Evolutionary conservation across 2,113 vertebrate genomes (phyloP).

Genomic region (Pterocles burchelli): DNA sequence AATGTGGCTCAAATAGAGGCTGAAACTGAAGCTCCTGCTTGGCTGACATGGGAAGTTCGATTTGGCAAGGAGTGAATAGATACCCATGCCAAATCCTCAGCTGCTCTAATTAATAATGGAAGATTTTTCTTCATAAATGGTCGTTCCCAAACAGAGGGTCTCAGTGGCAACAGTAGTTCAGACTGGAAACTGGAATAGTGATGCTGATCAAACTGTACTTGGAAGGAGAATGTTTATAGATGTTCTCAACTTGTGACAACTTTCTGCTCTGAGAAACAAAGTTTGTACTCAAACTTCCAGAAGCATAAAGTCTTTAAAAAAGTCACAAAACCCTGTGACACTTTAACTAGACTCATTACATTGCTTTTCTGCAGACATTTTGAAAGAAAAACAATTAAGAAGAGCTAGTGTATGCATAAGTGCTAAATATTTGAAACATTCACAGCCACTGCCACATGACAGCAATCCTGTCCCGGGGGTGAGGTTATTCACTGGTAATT

Average conservation of each 20-base stretch:
- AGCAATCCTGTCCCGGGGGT: background rate
- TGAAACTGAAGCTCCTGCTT: background rate
- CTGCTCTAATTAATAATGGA: background rate
- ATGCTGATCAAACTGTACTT: background rate
- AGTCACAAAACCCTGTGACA: background rate
- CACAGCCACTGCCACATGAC: background rate
- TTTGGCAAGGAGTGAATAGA: background rate
- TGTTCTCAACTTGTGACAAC: background rate
- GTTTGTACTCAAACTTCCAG: background rate
- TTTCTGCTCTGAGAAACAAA: background rate
- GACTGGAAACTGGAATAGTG: background rate
- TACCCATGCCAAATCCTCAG: background rate
- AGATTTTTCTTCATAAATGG: background rate
- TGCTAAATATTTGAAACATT: conserved; percentile 2
- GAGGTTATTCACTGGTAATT: background rate
- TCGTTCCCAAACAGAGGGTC: background rate
- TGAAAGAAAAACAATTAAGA: background rate
- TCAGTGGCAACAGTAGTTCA: background rate
- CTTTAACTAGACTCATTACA: background rate
- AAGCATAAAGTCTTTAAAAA: background rate
- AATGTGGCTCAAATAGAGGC: background rate
- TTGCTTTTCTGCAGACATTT: background rate
- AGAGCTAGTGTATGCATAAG: background rate
- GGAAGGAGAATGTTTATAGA: background rate
- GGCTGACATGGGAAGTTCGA: background rate